These are phyloP conservation scores for Idaea straminata DNA, from an alignment of 2,888 invertebrate species.

Conservation along the genomic window DNA sequence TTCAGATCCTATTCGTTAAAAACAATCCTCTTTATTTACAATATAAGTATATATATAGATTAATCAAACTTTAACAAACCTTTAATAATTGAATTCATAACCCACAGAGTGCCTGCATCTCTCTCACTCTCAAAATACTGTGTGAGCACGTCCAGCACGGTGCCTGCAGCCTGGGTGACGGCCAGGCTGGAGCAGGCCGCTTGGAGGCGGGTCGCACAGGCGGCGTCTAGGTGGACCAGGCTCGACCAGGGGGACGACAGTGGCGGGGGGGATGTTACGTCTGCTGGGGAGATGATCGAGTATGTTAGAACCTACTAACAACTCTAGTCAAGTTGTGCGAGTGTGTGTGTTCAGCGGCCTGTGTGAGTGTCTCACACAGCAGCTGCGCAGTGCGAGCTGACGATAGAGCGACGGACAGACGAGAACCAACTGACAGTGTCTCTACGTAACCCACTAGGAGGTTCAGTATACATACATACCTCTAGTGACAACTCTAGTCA, in stretches of 20 bases:
- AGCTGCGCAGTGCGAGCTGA: conserved; percentile 75
- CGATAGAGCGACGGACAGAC: conserved; percentile 79
- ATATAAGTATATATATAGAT: too few species aligned
- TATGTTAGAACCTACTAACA: conserved; percentile 47
- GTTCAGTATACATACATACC: conserved; percentile 36
- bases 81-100: not conserved
- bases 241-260: conserved; percentile 80
- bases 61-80: too few species aligned
- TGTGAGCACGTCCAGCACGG: conserved; percentile 82
- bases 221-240: conserved; percentile 78
- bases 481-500: conserved; percentile 71
- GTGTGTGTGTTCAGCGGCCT: conserved; percentile 41
- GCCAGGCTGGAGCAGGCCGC: conserved; percentile 79
- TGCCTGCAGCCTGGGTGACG: conserved; percentile 71
- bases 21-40: too few species aligned
- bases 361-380: conserved; percentile 64
- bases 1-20: too few species aligned
- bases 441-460: conserved; percentile 82
- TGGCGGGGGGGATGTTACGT: conserved; percentile 36
- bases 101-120: conserved; percentile 64
- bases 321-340: conserved; percentile 74
- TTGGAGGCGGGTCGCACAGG: conserved; percentile 69
- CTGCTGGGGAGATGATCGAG: conserved; percentile 26
- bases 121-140: conserved; percentile 76
- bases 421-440: conserved; percentile 71